Base-by-base conservation (phyloP, 92 coral and sea anemone genomes). In the Chrysogorgia sp. region DNA sequence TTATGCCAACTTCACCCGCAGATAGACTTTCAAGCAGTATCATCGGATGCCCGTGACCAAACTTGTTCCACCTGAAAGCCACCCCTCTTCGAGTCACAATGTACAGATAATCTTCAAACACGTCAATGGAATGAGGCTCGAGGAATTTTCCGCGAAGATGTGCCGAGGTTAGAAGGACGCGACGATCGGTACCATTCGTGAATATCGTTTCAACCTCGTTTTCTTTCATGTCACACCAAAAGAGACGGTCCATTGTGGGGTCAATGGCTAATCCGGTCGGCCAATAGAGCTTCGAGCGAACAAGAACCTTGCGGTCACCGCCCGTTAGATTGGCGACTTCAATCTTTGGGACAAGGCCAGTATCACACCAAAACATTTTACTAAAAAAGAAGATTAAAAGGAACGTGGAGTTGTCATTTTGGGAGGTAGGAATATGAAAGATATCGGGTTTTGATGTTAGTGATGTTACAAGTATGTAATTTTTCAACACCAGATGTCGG, bases 211-310 rank as follows among this genome's bases (percentile, higher is more conserved):
- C 97, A 1, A 94, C 83, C 48, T 85, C 88, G 41, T 68, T 72
- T 63, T 71, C 62, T 60, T 90, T 89, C 40, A 76, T 74, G 84
- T 94, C 98, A 63, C 96, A 81, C 97, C 94, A 94, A 75, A 89
- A 94, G 17, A 94, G 75, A 12, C 91, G 86, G 45, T 67, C 72
- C 29, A 89, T 78, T 0, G 86, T 70, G 10, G 53, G 63, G 61
- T 94, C 98, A 43, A 94, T 81, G 7, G 96, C 88, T 3, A 94
- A 83, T 10, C 96, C 92, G 7, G 91, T 43, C 7, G 98, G 97
- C 88, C 90, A 91, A 34, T 47, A 74, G 19, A 94, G 65, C 79
- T 85, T 79, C 26, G 79, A 57, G 30, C 64, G 64, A 24, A 91
- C 91, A 0, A 93, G 82, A 41, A 77, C 66, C 21, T 58, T 63